Base-by-base conservation (phyloP, 2,888 invertebrate species). In the Mylabris sibirica region DNA sequence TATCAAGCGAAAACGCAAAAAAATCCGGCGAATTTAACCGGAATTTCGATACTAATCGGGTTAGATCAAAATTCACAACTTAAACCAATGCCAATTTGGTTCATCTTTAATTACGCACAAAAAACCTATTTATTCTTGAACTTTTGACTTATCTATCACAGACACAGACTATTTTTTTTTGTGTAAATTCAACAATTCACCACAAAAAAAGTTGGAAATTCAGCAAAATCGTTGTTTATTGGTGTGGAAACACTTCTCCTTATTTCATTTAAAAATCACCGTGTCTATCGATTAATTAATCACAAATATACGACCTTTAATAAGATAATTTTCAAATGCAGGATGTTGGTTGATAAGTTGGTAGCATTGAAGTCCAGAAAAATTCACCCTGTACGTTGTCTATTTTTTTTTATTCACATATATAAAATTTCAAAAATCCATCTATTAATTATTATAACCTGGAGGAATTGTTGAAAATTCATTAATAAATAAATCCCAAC, bases 341-440 rank as follows among this genome's bases (percentile, higher is more conserved):
- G 67, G 67, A 70, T 70, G 65, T 67, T 60, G 65, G 63, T 67
- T 67, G 67, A 49, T 63, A 60, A 67, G 65, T 70, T 62, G 62
- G 63, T 67, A 65, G 63, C 67, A 70, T 67, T 70, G 70, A 65
- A 53, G 53, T 24, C 53, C 41, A 65, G 63, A 65, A 65, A 68
- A 65, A 63, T 68, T n/a, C n/a, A 1, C 30, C 34, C 63, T 62
- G 62, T 65, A 65, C 30, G 30, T 8, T 30, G 30, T n/a, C n/a
- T n/a, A n/a, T n/a, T n/a, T n/a, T n/a, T n/a, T n/a, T n/a, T n/a
- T n/a, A n/a, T n/a, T n/a, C n/a, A n/a, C n/a, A n/a, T n/a, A n/a
- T 30, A 30, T 4, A 30, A 30, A 30, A 30, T 6, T 30, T 8
- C 30, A 30, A 30, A 30, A 30, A 30, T 30, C 30, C 30, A 30